Base-by-base conservation (phyloP, 2,888 invertebrate genomes). In the Bimastos eiseni region DNA sequence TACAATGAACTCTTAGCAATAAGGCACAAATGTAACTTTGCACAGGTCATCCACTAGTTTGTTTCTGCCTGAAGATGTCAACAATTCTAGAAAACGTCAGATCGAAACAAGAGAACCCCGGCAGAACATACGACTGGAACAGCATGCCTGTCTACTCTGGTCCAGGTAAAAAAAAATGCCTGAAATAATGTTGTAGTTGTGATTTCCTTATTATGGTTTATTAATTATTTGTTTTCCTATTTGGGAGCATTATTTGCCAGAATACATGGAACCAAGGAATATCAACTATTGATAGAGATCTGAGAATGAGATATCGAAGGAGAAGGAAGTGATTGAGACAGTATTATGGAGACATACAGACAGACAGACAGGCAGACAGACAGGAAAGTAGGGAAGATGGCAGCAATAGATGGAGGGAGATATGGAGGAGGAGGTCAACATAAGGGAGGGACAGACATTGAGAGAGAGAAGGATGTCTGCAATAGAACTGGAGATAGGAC, bases 61-160 rank as follows among this genome's bases (percentile, higher is more conserved):
- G 86, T 6, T 86, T 36, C 21, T 86, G 86, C 86, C 86, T 34
- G 86, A 86, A 17, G 86, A 86, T 36, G 86, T 24, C 34, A 86
- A 17, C 86, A 37, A 34, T 86, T 86, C 86, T 24, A 34, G 86
- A 15, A 86, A 86, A 37, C 86, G 86, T 33, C 86, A 24, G 21
- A 8, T 86, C 17, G 86, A 86, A 86, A 24, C 37, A 33, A 34
- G 86, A 36, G 86, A 86, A 34, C 86, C 86, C 4, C 37, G 86
- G 6, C 86, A 86, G 86, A 86, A 86, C n/a, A 21, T 86, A 15
- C 86, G 37, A 24, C 86, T 86, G 33, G 86, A 86, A 33, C 86
- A 86, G 36, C 86, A 86, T 86, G 86, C 86, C 37, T 86, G 86
- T 37, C 86, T 86, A 36, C 37, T 86, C 30, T 86, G 86, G 86